Base-by-base conservation (phyloP, 2,888 invertebrate genomes). In the Danaus chrysippus region DNA sequence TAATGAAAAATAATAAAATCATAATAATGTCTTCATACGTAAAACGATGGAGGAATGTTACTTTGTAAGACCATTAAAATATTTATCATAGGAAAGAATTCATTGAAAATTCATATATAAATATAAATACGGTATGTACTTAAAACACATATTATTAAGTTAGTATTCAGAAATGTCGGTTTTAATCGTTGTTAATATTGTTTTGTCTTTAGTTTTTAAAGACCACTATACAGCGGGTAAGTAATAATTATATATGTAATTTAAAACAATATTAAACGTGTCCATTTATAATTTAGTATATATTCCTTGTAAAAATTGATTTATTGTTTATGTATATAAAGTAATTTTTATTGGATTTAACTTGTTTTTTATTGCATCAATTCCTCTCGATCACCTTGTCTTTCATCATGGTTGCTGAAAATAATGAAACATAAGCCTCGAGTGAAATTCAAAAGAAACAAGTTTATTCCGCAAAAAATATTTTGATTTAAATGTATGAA, bases 11-110 rank as follows among this genome's bases (percentile, higher is more conserved):
- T 49, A 17, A 11, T 12, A 43, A 43, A n/a, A 49, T 49, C 49
- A 17, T 49, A 49, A 49, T 10, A 49, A 49, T 10, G 8, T 10
- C 15, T 49, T 17, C 15, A 17, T 17, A 17, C 17, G 49, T 49
- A 17, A 8, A 15, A 17, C 3, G 6, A 49, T 10, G 17, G 15
- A 17, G 17, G n/a, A 49, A 17, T 17, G 15, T 49, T 49, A 10
- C 17, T 17, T 11, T 49, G 17, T 10, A 49, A 10, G 17, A 17
- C 6, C 17, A 49, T 49, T 49, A 49, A 15, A 17, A 10, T 49
- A 17, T 49, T 49, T 49, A 49, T 17, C 10, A 49, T 49, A n/a
- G 15, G 10, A 49, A 49, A 17, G 49, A 49, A 49, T 49, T 17
- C 11, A 17, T 17, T 17, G 10, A 17, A 3, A 49, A 17, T 49